phyloP scores from a whole-genome alignment of 2,797 vertebrate species.

The Phalloptychus januarius region DNA sequence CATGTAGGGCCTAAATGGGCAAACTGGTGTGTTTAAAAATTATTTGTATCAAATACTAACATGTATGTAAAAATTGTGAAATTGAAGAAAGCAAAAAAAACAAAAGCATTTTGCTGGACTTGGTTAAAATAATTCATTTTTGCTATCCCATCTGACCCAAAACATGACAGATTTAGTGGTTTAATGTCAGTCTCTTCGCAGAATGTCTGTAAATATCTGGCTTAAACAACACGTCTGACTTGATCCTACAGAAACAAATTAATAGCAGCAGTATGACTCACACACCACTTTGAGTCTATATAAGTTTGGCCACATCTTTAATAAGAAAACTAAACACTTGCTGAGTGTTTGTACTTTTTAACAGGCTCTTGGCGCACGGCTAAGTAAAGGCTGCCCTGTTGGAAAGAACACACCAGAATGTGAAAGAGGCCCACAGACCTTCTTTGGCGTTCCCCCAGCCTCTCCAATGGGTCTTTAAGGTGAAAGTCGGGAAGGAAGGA shows the following conservation, averaged over 20 bases:
- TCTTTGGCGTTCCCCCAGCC: slow-evolving; percentile 61
- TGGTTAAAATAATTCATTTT: neutral
- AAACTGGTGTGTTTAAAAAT: neutral
- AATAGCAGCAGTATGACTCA: slow-evolving; percentile 26
- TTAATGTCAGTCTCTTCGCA: neutral
- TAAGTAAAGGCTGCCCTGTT: slow-evolving; percentile 69
- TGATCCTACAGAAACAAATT: slow-evolving; percentile 18
- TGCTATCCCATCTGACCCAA: neutral
- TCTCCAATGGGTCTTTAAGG: slow-evolving; percentile 70
- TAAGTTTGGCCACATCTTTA: slow-evolving; percentile 25
- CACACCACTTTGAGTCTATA: slow-evolving; percentile 13
- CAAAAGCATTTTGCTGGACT: neutral
- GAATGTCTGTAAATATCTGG: neutral
- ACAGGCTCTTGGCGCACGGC: slow-evolving; percentile 40
- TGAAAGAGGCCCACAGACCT: slow-evolving; percentile 60
- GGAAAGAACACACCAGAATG: slow-evolving; percentile 64
- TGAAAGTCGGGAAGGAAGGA: slow-evolving; percentile 56
- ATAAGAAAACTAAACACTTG: slow-evolving; percentile 51
- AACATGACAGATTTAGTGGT: neutral
- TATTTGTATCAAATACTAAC: neutral
- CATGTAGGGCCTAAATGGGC: no score
- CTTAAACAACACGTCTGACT: neutral
- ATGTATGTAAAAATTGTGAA: neutral
- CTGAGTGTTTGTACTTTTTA: slow-evolving; percentile 56
- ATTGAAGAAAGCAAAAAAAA: neutral